Base-by-base conservation (phyloP, 2,113 vertebrate genomes). In the Cynocephalus volans region DNA sequence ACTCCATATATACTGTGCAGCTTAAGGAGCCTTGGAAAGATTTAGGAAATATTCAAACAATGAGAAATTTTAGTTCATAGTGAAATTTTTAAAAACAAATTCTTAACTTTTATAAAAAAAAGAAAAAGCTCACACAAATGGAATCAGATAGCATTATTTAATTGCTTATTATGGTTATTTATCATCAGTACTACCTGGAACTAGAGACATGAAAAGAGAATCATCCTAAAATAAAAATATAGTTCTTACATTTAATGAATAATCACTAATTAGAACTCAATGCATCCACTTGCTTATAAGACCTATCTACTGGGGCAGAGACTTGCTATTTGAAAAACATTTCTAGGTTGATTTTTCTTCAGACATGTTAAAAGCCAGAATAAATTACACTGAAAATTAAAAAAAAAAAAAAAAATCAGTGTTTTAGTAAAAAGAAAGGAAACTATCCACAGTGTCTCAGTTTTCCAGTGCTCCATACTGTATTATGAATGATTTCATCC, bases 251-350 rank as follows among this genome's bases (percentile, higher is more conserved):
- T 85, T 93, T 85, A 80, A 18, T 81, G 58, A 83, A 45, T 84
- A 81, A 56, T 75, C 19, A 75, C 65, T 64, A 65, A 56, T 58
- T 85, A 91, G 54, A 45, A 67, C 36, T 45, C n/a, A 21, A 23
- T 10, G 52, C 36, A 48, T 41, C 4, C n/a, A 88, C 31, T 84
- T 75, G 26, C 54, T 84, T 52, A 92, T 6, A 81, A n/a, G 81
- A 65, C 21, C 48, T 65, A 45, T 18, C 19, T 60, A 48, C 18
- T 64, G 41, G 8, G 28, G n/a, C 4, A 52, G 24, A 93, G 50
- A 82, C 48, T 60, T 82, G 41, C 45, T 72, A 89, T 86, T 41
- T 86, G 62, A 58, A 95, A 83, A 93, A 58, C 9, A 92, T 86
- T 87, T 88, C 31, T 76, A 91, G 52, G 19, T 31, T 69, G 73